These are phyloP conservation scores for Apteryx owenii DNA, from an alignment of 2,113 vertebrate genomes.

Conservation along the genomic window DNA sequence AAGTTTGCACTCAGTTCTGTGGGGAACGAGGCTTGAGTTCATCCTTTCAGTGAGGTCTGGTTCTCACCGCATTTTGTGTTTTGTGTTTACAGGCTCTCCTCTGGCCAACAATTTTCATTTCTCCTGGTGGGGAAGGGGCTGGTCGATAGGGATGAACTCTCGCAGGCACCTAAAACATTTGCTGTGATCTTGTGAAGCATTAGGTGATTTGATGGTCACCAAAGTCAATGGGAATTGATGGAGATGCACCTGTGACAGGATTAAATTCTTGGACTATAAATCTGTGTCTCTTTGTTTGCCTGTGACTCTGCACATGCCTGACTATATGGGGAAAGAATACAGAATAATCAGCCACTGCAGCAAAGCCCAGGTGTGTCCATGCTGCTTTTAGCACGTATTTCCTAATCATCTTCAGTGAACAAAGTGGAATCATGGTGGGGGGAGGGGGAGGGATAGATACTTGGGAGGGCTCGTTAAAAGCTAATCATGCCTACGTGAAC, in stretches of 20 bases:
- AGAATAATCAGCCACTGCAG: neutral
- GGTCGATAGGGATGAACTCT: neutral
- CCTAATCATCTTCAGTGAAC: neutral
- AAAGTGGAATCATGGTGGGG: neutral
- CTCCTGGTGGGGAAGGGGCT: neutral
- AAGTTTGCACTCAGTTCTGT: neutral
- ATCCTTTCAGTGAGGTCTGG: neutral
- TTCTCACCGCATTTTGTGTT: neutral
- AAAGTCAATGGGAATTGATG: neutral
- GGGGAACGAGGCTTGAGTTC: neutral
- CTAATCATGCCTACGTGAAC: neutral
- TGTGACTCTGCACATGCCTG: accelerated
- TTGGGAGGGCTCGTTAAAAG: neutral
- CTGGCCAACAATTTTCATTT: neutral
- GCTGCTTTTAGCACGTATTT: neutral
- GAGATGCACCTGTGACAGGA: neutral
- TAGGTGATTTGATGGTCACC: neutral
- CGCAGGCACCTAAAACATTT: neutral
- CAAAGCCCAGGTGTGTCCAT: neutral
- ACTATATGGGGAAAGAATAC: accelerated
- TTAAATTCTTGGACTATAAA: neutral
- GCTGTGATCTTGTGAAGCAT: neutral
- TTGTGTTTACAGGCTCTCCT: neutral
- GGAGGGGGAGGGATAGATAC: neutral
- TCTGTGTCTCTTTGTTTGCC: neutral